Evolutionary conservation across 1,140 invertebrate species (phyloP).

Genomic region (Reticulitermes speratus): DNA sequence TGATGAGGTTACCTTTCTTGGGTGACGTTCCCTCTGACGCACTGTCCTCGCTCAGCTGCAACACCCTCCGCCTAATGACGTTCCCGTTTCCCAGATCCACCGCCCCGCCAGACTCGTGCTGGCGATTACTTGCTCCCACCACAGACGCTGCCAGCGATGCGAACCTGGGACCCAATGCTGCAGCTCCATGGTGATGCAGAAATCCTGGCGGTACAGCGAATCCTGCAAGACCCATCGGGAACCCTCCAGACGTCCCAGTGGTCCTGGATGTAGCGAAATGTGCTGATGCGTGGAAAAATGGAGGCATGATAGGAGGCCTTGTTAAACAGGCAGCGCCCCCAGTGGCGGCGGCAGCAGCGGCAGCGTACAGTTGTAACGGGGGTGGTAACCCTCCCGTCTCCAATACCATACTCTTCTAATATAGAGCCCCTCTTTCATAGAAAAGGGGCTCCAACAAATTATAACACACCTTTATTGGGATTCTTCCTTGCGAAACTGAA

Average conservation of each 20-base stretch:
- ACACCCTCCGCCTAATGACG: slow-evolving; percentile 1
- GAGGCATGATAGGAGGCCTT: slow-evolving; percentile 24
- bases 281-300: slow-evolving; percentile 28
- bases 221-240: slow-evolving; percentile 27
- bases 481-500: no score
- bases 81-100: neutral
- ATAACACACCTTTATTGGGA: no score
- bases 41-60: slow-evolving; percentile 35
- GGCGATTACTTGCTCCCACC: slow-evolving; percentile 4
- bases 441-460: neutral
- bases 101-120: neutral
- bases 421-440: neutral
- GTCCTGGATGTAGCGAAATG: neutral
- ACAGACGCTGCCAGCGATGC: slow-evolving; percentile 3
- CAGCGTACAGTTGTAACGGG: slow-evolving; percentile 32
- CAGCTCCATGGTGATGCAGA: slow-evolving; percentile 8
- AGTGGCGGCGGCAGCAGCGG: slow-evolving; percentile 25
- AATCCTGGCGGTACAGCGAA: slow-evolving; percentile 22
- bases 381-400: slow-evolving; percentile 29
- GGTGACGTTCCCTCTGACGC: slow-evolving; percentile 36
- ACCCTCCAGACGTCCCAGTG: neutral
- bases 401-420: slow-evolving; percentile 24
- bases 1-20: slow-evolving; percentile 36
- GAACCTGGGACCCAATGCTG: slow-evolving; percentile 17
- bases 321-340: neutral